Conservation (phyloP, 2,797 vertebrate species). For the Sebastes variabilis region DNA sequence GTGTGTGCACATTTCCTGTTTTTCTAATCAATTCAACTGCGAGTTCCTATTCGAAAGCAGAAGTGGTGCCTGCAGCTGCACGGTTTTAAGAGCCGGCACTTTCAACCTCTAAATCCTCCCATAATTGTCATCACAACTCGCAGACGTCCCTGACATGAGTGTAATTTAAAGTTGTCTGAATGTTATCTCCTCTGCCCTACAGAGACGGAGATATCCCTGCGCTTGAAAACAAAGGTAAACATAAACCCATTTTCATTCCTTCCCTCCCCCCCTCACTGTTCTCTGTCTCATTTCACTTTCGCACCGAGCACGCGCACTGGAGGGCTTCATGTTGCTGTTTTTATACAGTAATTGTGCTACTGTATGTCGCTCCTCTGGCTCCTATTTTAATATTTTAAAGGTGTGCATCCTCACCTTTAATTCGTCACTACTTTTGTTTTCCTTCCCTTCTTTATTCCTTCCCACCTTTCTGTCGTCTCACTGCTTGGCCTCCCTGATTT, state of each 20-base stretch:
- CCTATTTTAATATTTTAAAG: neutral
- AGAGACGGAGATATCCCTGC: conserved; percentile 73
- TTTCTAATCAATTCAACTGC: neutral
- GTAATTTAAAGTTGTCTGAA: conserved; percentile 8
- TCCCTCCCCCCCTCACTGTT: neutral
- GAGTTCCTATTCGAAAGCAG: conserved; percentile 30
- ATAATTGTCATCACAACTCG: neutral
- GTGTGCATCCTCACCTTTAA: neutral
- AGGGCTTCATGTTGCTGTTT: neutral
- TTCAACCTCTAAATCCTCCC: neutral
- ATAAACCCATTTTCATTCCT: neutral
- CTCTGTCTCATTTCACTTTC: conserved; percentile 8
- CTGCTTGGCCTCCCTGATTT: conserved; percentile 19
- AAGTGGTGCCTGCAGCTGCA: conserved; percentile 47
- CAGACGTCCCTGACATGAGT: neutral
- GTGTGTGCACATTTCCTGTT: conserved; percentile 55
- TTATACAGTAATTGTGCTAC: neutral
- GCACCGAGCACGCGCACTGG: neutral
- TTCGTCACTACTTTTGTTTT: neutral
- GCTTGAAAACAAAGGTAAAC: conserved; percentile 72
- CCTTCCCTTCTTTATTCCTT: neutral
- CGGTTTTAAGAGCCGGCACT: neutral
- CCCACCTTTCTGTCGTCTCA: neutral
- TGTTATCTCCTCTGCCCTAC: conserved; percentile 41
- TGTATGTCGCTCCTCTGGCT: neutral